phyloP scores from a whole-genome alignment of 1,140 invertebrate species.

The Sarcophaga bullata region DNA sequence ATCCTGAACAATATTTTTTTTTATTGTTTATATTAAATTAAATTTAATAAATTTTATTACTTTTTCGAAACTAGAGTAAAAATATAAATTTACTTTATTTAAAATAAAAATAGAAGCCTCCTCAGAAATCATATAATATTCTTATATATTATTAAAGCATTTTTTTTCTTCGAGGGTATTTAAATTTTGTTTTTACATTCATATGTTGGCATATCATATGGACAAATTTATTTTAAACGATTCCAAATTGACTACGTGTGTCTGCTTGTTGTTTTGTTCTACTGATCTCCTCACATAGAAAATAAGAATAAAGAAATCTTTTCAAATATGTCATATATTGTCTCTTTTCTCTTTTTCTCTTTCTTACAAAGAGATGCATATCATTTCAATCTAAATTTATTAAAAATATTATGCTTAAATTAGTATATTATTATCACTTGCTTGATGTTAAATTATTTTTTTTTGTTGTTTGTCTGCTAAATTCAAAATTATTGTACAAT shows the following conservation, averaged over 20 bases:
- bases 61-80: no score
- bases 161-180: not conserved
- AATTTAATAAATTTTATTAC: no score
- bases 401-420: conserved; percentile 4
- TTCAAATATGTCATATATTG: not conserved
- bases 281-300: not conserved
- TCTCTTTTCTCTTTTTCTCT: not conserved
- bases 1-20: no score
- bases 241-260: conserved; percentile 10
- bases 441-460: not conserved
- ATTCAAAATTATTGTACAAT: not conserved
- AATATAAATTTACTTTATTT: no score
- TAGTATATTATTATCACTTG: conserved; percentile 1
- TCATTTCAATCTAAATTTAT: not conserved
- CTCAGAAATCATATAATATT: no score
- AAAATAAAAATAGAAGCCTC: no score
- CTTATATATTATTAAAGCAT: not conserved
- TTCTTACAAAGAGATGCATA: not conserved
- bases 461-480: not conserved
- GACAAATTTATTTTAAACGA: not conserved
- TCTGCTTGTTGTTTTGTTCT: not conserved
- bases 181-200: not conserved
- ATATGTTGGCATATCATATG: not conserved
- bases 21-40: no score
- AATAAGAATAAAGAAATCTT: not conserved